Evolutionary conservation across 2,797 vertebrate genomes (phyloP), one percentile per base, ranked within the genome.

Genomic region (Graptemys geographica): DNA sequence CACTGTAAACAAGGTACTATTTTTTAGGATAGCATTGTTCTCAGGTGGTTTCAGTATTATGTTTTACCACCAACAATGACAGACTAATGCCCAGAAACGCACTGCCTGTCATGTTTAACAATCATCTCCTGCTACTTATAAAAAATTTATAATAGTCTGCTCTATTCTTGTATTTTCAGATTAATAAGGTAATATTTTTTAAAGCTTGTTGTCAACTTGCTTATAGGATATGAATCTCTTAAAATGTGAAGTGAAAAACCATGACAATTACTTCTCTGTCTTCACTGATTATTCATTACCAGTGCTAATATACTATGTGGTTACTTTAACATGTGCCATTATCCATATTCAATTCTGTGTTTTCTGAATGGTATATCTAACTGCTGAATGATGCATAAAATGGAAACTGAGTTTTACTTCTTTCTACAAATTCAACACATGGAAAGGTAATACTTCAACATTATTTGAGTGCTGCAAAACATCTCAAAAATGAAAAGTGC

Each of bases 321-420:
- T 57, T 84, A 69, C 72, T 91, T 79, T 83, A 91, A 87, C 7
- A 25, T 72, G 49, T 83, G 72, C 59, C 81, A 74, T 52, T 81
- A 88, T 74, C 37, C 62, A 62, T 81, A 84, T 74, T 84, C 47
- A 81, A 25, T 23, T 88, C 33, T 79, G 33, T 74, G 76, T 92
- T 88, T 86, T 84, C 62, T 59, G 28, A 72, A 84, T 37, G 47
- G 28, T n/a, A 74, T 21, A 84, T 80, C 59, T 84, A 84, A 80
- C 59, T 81, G 76, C 28, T 74, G 80, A 88, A 88, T 88, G 86
- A 84, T 59, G 53, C 82, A 88, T 74, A 62, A 81, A 84, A 92
- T 28, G 49, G 76, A 69, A 92, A 80, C 83, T 51, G 52, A 72
- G 74, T 57, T 84, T 56, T 84, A 74, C 44, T 72, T 41, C 74